A percentile compares a stretch with the other conserved stretches of the same genome.
Evolutionary conservation across 2,888 invertebrate species (phyloP).

Genomic region (Ryuthela nishihirai): DNA sequence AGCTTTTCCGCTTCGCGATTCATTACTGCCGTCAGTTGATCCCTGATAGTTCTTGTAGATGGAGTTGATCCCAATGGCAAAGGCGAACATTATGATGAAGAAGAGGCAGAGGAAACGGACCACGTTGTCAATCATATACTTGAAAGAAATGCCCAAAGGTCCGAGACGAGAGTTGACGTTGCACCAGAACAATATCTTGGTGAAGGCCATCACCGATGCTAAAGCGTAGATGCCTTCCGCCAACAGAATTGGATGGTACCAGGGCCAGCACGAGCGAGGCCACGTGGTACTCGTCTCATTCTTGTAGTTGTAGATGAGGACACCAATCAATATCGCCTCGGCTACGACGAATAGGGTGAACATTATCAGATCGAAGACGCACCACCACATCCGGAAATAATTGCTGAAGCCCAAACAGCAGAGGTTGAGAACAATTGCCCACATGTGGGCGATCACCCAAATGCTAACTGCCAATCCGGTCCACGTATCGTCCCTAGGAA

Average conservation of each 20-base stretch:
- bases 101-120: conserved; percentile 59
- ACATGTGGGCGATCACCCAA: conserved; percentile 30
- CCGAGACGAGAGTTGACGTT: conserved; percentile 63
- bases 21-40: conserved; percentile 61
- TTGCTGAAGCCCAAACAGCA: conserved; percentile 14
- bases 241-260: conserved; percentile 61
- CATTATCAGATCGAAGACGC: conserved; percentile 32
- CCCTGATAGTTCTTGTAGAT: conserved; percentile 65
- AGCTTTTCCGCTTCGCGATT: too few relatives aligned
- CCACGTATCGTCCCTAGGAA: conserved; percentile 46
- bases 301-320: conserved; percentile 59
- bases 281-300: conserved; percentile 49
- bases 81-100: conserved; percentile 56
- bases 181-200: conserved; percentile 61
- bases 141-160: conserved; percentile 54
- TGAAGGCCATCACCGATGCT: conserved; percentile 64
- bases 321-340: conserved; percentile 70
- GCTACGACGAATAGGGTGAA: conserved; percentile 52
- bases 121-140: conserved; percentile 35
- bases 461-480: conserved; percentile 30
- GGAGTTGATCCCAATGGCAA: conserved; percentile 52
- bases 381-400: conserved; percentile 32
- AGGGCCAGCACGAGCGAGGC: conserved; percentile 63
- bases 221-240: conserved; percentile 65
- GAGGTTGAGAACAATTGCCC: conserved; percentile 29